A percentile compares a stretch with the other conserved stretches of the same genome.
Conservation (phyloP, 1,140 invertebrate species). For the Lasioglossum baleicum region DNA sequence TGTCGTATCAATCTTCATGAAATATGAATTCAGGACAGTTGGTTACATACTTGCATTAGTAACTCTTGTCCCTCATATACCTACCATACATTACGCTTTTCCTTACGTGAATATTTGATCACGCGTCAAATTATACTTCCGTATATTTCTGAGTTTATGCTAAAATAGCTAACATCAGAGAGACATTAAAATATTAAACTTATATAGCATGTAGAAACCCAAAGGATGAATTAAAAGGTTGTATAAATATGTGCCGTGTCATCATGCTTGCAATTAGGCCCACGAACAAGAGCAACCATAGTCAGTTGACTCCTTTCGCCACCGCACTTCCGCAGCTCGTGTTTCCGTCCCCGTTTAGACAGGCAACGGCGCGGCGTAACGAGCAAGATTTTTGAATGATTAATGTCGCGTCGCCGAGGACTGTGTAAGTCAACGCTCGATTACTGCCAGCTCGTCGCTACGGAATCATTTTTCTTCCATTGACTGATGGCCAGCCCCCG, state of each 20-base stretch:
- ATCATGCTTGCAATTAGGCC: too few relatives aligned
- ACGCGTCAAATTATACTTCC: neutral
- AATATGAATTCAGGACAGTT: too few relatives aligned
- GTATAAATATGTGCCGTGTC: too few relatives aligned
- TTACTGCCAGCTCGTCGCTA: conserved; percentile 22
- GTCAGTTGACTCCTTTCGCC: neutral
- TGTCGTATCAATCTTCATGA: too few relatives aligned
- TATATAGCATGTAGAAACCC: too few relatives aligned
- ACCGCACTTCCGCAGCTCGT: neutral
- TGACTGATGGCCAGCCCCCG: conserved; percentile 18
- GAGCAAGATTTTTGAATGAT: conserved; percentile 37
- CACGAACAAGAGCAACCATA: neutral
- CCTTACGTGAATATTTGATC: neutral
- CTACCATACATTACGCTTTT: neutral
- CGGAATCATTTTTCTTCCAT: conserved; percentile 50
- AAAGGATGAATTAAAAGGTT: too few relatives aligned
- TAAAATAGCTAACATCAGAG: too few relatives aligned
- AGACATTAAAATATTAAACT: too few relatives aligned
- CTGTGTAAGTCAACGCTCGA: conserved; percentile 33
- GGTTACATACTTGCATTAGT: neutral
- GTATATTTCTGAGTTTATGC: neutral
- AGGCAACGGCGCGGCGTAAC: neutral
- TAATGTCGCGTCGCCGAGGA: conserved; percentile 30
- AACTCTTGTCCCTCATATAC: neutral
- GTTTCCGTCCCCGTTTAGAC: neutral